These are phyloP conservation scores for Drosophila equinoxialis DNA, from an alignment of 1,140 invertebrate genomes.

Conservation along the genomic window DNA sequence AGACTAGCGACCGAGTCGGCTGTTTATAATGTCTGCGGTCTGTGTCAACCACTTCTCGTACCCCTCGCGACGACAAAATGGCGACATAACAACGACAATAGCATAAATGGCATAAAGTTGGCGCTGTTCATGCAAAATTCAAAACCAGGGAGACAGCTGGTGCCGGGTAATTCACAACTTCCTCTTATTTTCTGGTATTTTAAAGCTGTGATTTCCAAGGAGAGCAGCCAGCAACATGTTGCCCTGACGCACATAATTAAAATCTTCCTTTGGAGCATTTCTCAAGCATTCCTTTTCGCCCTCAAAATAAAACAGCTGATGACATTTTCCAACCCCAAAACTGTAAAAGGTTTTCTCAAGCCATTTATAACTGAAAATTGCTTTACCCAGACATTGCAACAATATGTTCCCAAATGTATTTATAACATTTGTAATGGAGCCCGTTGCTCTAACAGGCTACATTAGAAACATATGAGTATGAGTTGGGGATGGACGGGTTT, in stretches of 20 bases:
- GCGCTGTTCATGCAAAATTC: conserved; percentile 60
- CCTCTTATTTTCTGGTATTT: conserved; percentile 34
- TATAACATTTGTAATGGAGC: conserved; percentile 57
- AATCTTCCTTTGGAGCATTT: conserved; percentile 17
- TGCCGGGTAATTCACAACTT: conserved; percentile 48
- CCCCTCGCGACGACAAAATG: conserved; percentile 64
- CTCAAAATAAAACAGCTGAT: conserved; percentile 55
- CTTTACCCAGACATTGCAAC: conserved; percentile 65
- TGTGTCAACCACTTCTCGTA: conserved; percentile 12
- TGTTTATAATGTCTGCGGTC: conserved; percentile 82
- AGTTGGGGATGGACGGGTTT: conserved; percentile 30
- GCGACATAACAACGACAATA: conserved; percentile 31
- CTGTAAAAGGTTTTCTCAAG: conserved; percentile 10
- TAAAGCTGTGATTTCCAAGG: conserved; percentile 42
- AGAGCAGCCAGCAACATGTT: conserved; percentile 53
- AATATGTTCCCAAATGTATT: conserved; percentile 76
- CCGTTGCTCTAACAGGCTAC: neutral
- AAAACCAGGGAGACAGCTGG: conserved; percentile 63
- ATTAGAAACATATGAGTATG: neutral
- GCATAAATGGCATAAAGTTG: conserved; percentile 43
- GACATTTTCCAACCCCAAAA: conserved; percentile 47
- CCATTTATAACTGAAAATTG: conserved; percentile 72
- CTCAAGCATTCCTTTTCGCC: conserved; percentile 1
- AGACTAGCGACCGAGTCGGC: conserved; percentile 10
- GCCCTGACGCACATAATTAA: conserved; percentile 66